Conservation (phyloP, 1,140 invertebrate species). For the Orius insidiosus region DNA sequence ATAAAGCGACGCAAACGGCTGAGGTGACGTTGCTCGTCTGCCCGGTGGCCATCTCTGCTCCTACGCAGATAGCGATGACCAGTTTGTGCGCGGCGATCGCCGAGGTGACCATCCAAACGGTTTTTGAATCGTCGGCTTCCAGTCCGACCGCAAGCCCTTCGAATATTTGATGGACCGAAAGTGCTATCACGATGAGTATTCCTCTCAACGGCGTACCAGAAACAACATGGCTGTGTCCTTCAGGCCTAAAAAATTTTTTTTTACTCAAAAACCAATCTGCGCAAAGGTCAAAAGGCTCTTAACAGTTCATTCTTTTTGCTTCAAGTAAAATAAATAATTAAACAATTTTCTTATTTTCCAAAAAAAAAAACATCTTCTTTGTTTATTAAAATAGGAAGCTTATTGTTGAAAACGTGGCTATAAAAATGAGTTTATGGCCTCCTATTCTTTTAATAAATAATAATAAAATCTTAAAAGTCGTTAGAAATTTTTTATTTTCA, state of each 20-base stretch:
- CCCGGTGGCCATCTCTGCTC: constrained; percentile 29
- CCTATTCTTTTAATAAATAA: too few relatives aligned
- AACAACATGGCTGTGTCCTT: constrained; percentile 10
- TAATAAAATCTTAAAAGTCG: too few relatives aligned
- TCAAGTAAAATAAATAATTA: too few relatives aligned
- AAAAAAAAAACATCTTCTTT: too few relatives aligned
- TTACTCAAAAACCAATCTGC: not conserved
- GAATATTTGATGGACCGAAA: constrained; percentile 44
- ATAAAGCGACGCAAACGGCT: constrained; percentile 30
- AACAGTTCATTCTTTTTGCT: too few relatives aligned
- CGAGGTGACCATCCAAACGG: constrained; percentile 45
- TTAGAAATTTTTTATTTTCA: too few relatives aligned
- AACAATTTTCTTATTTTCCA: too few relatives aligned
- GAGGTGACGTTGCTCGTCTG: constrained; percentile 23
- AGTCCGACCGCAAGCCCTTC: constrained; percentile 48
- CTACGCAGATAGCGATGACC: constrained; percentile 37
- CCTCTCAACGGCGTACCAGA: constrained; percentile 23
- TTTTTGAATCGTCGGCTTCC: constrained; percentile 25
- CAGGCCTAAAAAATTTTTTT: not conserved
- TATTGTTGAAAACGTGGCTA: too few relatives aligned
- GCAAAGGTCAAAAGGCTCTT: too few relatives aligned
- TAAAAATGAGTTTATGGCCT: too few relatives aligned
- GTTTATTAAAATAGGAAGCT: too few relatives aligned
- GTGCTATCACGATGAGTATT: constrained; percentile 36
- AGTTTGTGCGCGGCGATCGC: constrained; percentile 43